Conservation (phyloP, 2,797 vertebrate species). For the Mycteria americana region DNA sequence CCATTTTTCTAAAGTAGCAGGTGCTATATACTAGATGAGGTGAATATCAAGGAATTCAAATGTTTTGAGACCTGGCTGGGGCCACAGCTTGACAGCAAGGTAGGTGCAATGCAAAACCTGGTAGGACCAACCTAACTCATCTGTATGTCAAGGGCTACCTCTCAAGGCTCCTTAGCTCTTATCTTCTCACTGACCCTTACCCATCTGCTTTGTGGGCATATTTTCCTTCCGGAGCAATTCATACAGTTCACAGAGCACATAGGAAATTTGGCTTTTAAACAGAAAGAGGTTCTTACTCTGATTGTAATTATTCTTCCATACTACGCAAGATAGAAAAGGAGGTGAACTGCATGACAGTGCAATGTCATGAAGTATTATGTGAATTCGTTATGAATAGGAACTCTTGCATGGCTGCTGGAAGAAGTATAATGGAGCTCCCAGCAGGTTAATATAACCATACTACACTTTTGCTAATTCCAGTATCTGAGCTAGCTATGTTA, state of each 20-base stretch:
- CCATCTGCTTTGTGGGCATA: background rate
- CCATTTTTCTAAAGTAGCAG: background rate
- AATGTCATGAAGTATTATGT: background rate
- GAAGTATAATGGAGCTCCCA: background rate
- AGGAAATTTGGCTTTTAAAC: background rate
- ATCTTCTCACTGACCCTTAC: background rate
- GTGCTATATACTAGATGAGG: background rate
- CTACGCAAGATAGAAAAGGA: background rate
- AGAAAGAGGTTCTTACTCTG: background rate
- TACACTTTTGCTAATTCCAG: background rate
- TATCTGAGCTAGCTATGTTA: background rate
- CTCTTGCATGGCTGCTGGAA: background rate
- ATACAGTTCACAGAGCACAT: background rate
- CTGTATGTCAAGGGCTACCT: background rate
- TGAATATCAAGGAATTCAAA: background rate
- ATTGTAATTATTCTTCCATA: background rate
- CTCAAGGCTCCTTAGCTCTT: background rate
- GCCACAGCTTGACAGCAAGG: background rate
- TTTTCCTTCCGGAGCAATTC: background rate
- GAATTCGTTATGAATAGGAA: background rate
- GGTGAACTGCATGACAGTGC: background rate
- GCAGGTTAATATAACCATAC: background rate
- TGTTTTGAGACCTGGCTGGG: background rate
- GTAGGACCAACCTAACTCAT: background rate
- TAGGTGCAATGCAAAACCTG: background rate